These are phyloP conservation scores for Holotrichia oblita DNA, from an alignment of 1,140 invertebrate species.

Conservation along the genomic window DNA sequence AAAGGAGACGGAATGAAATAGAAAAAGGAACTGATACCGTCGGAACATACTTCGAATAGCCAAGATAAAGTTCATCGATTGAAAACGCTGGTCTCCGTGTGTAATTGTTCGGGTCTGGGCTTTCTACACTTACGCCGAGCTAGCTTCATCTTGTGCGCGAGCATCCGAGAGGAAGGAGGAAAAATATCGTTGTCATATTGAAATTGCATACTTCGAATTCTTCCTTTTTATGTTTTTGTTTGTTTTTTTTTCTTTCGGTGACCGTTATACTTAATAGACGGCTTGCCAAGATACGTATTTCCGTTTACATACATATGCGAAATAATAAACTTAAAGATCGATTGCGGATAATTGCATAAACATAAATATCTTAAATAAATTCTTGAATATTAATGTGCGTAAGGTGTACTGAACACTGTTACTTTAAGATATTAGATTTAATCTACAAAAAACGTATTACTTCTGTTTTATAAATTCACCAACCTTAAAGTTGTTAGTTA, in stretches of 20 bases:
- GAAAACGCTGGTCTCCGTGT: constrained; percentile 4
- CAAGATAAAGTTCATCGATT: constrained; percentile 30
- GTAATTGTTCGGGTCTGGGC: constrained; percentile 24
- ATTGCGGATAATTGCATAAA: background rate
- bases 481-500: no score
- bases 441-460: no score
- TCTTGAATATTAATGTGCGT: no score
- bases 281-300: background rate
- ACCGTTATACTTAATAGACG: constrained; percentile 30
- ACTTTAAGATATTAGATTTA: no score
- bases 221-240: background rate
- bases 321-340: constrained; percentile 23
- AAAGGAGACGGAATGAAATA: constrained; percentile 4
- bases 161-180: constrained; percentile 9
- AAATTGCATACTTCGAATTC: constrained; percentile 20
- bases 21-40: constrained; percentile 16
- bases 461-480: no score
- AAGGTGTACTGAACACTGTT: no score
- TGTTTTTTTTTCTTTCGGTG: constrained; percentile 1
- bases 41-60: constrained; percentile 25
- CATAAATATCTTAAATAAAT: no score
- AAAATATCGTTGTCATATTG: constrained; percentile 29
- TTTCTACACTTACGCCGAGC: constrained; percentile 14
- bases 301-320: background rate
- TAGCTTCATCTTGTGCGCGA: constrained; percentile 7